phyloP scores from a whole-genome alignment of 2,797 vertebrate species.

The Melanotaenia parkinsoni region DNA sequence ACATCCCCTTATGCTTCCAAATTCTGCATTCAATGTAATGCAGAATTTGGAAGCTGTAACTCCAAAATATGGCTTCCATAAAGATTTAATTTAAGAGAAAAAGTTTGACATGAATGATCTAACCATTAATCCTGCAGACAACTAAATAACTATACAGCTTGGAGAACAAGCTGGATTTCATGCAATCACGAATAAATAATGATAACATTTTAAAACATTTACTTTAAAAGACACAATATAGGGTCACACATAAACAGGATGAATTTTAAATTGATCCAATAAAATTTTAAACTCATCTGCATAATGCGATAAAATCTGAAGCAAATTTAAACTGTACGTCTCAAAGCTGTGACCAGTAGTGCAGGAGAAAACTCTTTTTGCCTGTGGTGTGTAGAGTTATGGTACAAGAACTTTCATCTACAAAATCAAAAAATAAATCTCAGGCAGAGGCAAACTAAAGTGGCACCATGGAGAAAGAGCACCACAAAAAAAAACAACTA shows the following conservation, averaged over 20 bases:
- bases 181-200: background rate
- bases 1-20: background rate
- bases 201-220: too few species aligned
- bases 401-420: background rate
- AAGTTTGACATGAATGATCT: background rate
- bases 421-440: background rate
- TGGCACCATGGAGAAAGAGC: constrained; percentile 9
- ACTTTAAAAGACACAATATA: too few species aligned
- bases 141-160: background rate
- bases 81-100: too few species aligned
- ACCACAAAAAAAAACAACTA: constrained; percentile 20
- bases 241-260: background rate
- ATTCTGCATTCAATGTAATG: background rate
- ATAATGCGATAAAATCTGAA: background rate
- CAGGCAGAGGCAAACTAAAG: background rate
- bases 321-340: background rate
- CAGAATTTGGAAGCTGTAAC: background rate
- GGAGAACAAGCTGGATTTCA: background rate
- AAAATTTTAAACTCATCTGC: background rate
- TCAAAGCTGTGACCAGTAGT: background rate
- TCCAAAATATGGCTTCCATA: background rate
- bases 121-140: background rate
- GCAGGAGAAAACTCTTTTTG: background rate
- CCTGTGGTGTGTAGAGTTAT: background rate
- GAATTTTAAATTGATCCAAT: background rate